Conservation (phyloP, 2,797 vertebrate genomes). For the Crypturellus tataupa region DNA sequence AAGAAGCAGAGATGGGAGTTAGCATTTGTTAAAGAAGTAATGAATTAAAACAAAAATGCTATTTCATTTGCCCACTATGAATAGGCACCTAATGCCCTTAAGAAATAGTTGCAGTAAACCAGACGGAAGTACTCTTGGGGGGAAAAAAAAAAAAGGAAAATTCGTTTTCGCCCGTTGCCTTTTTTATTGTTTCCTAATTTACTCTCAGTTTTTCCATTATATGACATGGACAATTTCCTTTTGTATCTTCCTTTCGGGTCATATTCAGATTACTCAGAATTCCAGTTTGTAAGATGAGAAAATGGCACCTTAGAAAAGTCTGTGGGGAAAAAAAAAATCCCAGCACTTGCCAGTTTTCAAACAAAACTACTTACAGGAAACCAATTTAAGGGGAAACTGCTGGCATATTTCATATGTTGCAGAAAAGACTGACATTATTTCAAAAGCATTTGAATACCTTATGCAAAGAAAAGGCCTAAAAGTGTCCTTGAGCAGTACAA, state of each 20-base stretch:
- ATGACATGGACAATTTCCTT: slow-evolving; percentile 41
- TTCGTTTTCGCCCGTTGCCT: slow-evolving; percentile 34
- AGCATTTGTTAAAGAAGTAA: slow-evolving; percentile 69
- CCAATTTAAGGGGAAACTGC: slow-evolving; percentile 56
- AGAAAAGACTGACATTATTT: slow-evolving; percentile 63
- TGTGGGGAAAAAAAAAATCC: slow-evolving; percentile 5
- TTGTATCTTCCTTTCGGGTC: not conserved
- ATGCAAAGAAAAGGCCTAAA: slow-evolving; percentile 43
- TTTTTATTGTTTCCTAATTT: slow-evolving; percentile 62
- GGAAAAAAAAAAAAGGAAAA: not conserved
- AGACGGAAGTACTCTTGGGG: not conserved
- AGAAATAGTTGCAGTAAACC: slow-evolving; percentile 48
- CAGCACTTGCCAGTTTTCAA: slow-evolving; percentile 58
- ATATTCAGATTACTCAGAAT: slow-evolving; percentile 27
- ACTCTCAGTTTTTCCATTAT: slow-evolving; percentile 44
- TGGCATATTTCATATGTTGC: slow-evolving; percentile 50
- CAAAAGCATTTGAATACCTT: slow-evolving; percentile 51
- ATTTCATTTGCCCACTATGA: slow-evolving; percentile 64
- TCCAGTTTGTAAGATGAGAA: slow-evolving; percentile 49
- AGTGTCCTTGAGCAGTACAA: slow-evolving; percentile 60
- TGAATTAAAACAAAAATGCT: slow-evolving; percentile 67
- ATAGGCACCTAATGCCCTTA: slow-evolving; percentile 65
- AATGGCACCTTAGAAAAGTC: slow-evolving; percentile 21
- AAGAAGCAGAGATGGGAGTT: slow-evolving; percentile 68
- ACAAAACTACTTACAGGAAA: slow-evolving; percentile 58